Percentiles rank a stretch among this genome's conserved stretches.
Conservation (phyloP, 2,797 vertebrate genomes). For the Danio tinwini region DNA sequence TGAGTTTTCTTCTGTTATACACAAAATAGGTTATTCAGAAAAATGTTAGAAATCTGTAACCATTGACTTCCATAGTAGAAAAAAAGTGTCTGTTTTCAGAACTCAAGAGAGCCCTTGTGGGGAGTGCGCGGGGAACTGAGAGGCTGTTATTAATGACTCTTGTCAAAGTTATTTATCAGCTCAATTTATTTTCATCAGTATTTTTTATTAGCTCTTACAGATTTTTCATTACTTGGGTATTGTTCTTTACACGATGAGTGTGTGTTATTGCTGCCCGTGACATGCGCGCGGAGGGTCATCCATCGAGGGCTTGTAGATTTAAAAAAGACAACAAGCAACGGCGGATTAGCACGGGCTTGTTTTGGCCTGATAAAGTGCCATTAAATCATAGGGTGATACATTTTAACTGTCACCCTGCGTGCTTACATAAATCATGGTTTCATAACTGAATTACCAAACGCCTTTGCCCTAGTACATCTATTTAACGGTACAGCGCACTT, state of each 20-base stretch:
- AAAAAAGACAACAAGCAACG: slow-evolving; percentile 55
- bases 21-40: too few species aligned
- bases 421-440: slow-evolving; percentile 70
- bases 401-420: slow-evolving; percentile 51
- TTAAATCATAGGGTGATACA: slow-evolving; percentile 58
- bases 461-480: slow-evolving; percentile 52
- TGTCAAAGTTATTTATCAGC: slow-evolving; percentile 65
- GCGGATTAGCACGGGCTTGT: slow-evolving; percentile 52
- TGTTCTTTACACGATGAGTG: slow-evolving; percentile 51
- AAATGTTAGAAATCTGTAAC: too few species aligned
- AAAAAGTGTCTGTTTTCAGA: too few species aligned
- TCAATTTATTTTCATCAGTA: slow-evolving; percentile 68
- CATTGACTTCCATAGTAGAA: too few species aligned
- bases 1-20: too few species aligned
- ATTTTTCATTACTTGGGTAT: slow-evolving; percentile 51
- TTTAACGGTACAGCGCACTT: slow-evolving; percentile 54
- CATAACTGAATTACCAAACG: slow-evolving; percentile 67
- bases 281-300: slow-evolving; percentile 56
- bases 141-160: slow-evolving; percentile 59
- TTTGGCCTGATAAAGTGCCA: slow-evolving; percentile 67
- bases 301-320: slow-evolving; percentile 60
- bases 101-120: neutral
- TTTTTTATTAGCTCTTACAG: slow-evolving; percentile 67
- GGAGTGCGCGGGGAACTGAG: slow-evolving; percentile 5
- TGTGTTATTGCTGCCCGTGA: slow-evolving; percentile 54